Percentiles rank a stretch among this genome's conserved stretches.
These are phyloP conservation scores for Phenganax marumi DNA, from an alignment of 92 coral and sea anemone genomes.

Conservation along the genomic window DNA sequence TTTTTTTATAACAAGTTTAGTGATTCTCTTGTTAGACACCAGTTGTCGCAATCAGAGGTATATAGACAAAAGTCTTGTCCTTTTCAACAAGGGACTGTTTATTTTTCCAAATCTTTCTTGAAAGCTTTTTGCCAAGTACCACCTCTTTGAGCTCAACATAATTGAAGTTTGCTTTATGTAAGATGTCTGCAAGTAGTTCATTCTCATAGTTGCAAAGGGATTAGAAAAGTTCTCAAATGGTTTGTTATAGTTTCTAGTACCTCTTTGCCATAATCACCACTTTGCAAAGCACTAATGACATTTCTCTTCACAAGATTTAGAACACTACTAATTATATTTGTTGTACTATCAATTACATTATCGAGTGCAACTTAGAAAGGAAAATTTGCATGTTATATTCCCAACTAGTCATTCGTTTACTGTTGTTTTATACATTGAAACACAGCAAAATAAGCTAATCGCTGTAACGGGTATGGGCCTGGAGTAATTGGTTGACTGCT, in stretches of 20 bases:
- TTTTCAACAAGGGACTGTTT: conserved; percentile 35
- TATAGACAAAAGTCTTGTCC: conserved; percentile 44
- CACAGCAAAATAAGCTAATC: background rate
- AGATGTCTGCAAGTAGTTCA: conserved; percentile 4
- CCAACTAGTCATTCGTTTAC: background rate
- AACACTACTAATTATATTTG: background rate
- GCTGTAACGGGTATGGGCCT: background rate
- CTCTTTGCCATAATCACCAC: background rate
- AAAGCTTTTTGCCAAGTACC: conserved; percentile 33
- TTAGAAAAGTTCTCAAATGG: background rate
- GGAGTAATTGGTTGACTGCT: too few species aligned
- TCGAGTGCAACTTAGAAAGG: conserved; percentile 24
- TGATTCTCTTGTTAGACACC: conserved; percentile 45
- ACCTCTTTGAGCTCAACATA: conserved; percentile 36
- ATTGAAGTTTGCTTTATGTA: conserved; percentile 18
- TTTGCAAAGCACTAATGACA: conserved; percentile 1
- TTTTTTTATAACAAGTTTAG: conserved; percentile 39
- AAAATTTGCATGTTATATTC: background rate
- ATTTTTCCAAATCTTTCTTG: conserved; percentile 17
- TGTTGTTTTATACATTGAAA: background rate
- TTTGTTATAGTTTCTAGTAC: background rate
- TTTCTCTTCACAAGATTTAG: background rate
- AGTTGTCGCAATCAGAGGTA: conserved; percentile 36
- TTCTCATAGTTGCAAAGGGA: conserved; percentile 2
- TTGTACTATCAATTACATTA: conserved; percentile 17